Evolutionary conservation across 1,140 invertebrate genomes (phyloP).

Genomic region (Caenorhabditis latens): DNA sequence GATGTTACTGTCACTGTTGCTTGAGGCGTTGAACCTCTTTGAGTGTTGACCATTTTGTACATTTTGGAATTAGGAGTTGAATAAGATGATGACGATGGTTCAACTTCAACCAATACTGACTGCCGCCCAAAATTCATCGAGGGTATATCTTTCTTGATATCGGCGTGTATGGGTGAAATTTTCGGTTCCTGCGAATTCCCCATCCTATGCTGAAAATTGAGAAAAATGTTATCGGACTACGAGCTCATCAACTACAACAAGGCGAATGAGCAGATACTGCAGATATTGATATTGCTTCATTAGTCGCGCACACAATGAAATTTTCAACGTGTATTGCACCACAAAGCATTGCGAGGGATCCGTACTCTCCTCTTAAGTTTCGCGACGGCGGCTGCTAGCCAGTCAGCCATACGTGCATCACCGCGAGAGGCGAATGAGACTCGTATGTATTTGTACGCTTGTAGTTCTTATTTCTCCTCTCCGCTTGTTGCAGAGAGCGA

Average conservation of each 20-base stretch:
- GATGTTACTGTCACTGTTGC: neutral
- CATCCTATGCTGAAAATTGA: conserved; percentile 15
- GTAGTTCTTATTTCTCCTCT: too few species aligned
- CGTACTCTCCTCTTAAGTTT: neutral
- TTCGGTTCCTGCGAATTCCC: neutral
- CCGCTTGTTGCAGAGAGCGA: too few species aligned
- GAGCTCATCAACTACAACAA: conserved; percentile 45
- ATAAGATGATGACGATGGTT: neutral
- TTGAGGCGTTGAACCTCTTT: neutral
- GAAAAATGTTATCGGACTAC: conserved; percentile 47
- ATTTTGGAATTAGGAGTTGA: neutral
- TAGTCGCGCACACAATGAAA: conserved; percentile 23
- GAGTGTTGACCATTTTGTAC: neutral
- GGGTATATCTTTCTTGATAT: neutral
- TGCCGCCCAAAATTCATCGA: neutral
- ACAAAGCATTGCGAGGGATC: neutral
- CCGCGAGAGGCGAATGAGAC: neutral
- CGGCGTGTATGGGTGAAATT: too few species aligned
- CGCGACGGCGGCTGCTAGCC: neutral
- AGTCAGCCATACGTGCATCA: conserved; percentile 20
- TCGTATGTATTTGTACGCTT: neutral
- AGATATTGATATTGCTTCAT: conserved; percentile 39
- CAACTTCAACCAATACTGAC: conserved; percentile 1
- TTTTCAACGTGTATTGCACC: conserved; percentile 3
- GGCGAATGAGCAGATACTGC: conserved; percentile 50